Conservation (phyloP, 2,888 invertebrate genomes). For the Pammene fasciana region DNA sequence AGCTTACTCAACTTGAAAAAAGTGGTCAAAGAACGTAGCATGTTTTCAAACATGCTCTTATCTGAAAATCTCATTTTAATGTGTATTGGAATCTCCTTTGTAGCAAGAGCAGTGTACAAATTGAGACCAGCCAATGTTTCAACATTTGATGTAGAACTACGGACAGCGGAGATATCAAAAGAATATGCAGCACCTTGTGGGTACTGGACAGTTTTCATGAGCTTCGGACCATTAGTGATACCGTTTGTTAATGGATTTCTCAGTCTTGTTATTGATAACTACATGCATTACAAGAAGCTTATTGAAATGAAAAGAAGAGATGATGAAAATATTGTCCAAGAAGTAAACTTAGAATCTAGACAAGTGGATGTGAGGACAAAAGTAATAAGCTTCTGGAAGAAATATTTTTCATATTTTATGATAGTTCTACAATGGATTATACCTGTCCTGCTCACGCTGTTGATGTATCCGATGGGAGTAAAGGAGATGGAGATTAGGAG, state of each 20-base stretch:
- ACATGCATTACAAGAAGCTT: slow-evolving; percentile 72
- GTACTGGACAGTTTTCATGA: slow-evolving; percentile 60
- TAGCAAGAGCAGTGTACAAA: slow-evolving; percentile 60
- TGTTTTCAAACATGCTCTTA: slow-evolving; percentile 62
- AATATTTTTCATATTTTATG: slow-evolving; percentile 63
- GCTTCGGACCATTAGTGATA: slow-evolving; percentile 70
- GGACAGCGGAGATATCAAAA: slow-evolving; percentile 49
- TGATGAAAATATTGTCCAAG: slow-evolving; percentile 62
- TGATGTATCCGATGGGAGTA: slow-evolving; percentile 70
- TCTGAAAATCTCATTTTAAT: slow-evolving; percentile 73
- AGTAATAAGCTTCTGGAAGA: slow-evolving; percentile 57
- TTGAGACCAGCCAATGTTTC: slow-evolving; percentile 56
- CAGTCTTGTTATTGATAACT: slow-evolving; percentile 72
- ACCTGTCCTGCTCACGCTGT: slow-evolving; percentile 64
- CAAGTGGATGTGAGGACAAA: slow-evolving; percentile 44
- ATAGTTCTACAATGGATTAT: slow-evolving; percentile 70
- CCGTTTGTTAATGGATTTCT: slow-evolving; percentile 75
- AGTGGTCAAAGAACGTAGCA: slow-evolving; percentile 57
- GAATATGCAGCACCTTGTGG: slow-evolving; percentile 56
- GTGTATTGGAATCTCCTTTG: slow-evolving; percentile 71
- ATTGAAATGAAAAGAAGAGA: slow-evolving; percentile 58
- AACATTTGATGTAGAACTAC: slow-evolving; percentile 57
- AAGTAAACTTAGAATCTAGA: slow-evolving; percentile 50
- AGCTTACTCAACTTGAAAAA: slow-evolving; percentile 69
- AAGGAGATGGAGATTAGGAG: slow-evolving; percentile 55